These are phyloP conservation scores for Hyles vespertilio DNA, from an alignment of 1,140 invertebrate genomes.

Conservation along the genomic window DNA sequence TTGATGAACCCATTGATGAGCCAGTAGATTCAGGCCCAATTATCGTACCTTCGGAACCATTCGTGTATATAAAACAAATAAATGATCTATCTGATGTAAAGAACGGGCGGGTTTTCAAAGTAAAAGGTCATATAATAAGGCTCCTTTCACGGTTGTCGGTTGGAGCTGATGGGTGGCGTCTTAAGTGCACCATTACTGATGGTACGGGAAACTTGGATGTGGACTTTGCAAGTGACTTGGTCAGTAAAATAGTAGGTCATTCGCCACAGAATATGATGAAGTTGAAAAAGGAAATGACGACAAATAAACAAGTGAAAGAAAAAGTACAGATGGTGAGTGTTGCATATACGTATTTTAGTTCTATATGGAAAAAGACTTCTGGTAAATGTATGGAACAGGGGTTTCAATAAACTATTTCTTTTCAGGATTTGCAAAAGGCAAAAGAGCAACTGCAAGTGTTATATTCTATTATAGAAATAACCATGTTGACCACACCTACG, in stretches of 20 bases:
- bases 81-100: conserved; percentile 39
- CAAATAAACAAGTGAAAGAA: conserved; percentile 46
- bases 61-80: conserved; percentile 66
- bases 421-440: conserved; percentile 58
- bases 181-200: conserved; percentile 59
- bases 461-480: conserved; percentile 59
- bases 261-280: conserved; percentile 54
- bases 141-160: conserved; percentile 55
- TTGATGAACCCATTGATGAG: conserved; percentile 30
- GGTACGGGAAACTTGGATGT: conserved; percentile 57
- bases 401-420: conserved; percentile 15
- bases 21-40: conserved; percentile 23
- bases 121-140: conserved; percentile 62
- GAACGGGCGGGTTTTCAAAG: conserved; percentile 45
- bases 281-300: conserved; percentile 48
- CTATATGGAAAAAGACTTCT: too few relatives aligned
- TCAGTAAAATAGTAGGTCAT: conserved; percentile 53
- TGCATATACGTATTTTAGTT: background rate
- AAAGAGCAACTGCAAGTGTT: conserved; percentile 48
- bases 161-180: conserved; percentile 53
- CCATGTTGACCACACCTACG: conserved; percentile 41
- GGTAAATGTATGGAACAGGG: too few relatives aligned
- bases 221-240: conserved; percentile 55
- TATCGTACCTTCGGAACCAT: conserved; percentile 44
- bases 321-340: conserved; percentile 44